Evolutionary conservation across 2,113 vertebrate species (phyloP).

Genomic region (Montifringilla adamsi): DNA sequence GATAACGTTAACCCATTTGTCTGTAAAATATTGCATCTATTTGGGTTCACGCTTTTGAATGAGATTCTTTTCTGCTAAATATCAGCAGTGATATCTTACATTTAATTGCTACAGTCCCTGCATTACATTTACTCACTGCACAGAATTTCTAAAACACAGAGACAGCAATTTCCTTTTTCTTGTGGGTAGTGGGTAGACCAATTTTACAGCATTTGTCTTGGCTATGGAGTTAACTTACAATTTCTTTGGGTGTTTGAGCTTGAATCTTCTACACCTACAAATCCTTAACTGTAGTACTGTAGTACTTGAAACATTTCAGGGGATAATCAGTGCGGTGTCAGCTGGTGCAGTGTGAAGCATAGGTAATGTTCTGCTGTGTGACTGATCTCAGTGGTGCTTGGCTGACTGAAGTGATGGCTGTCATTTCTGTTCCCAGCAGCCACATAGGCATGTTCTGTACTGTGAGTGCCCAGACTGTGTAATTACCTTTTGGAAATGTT

Average conservation of each 20-base stretch:
- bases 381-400: neutral
- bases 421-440: slow-evolving; percentile 30
- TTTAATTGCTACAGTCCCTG: neutral
- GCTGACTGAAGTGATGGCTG: slow-evolving; percentile 25
- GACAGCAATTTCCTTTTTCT: neutral
- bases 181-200: neutral
- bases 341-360: neutral
- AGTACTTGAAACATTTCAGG: neutral
- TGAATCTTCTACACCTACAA: neutral
- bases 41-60: neutral
- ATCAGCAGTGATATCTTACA: neutral
- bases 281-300: neutral
- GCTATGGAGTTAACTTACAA: neutral
- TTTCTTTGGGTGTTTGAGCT: neutral
- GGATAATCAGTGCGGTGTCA: neutral
- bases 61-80: neutral
- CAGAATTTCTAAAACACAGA: neutral
- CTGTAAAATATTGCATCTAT: neutral
- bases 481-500: neutral
- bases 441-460: neutral
- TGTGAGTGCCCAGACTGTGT: neutral
- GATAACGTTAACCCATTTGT: neutral
- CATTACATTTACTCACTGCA: neutral
- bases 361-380: neutral
- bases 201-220: neutral